phyloP scores from a whole-genome alignment of 2,113 vertebrate species.

The Neolamprologus devosi region DNA sequence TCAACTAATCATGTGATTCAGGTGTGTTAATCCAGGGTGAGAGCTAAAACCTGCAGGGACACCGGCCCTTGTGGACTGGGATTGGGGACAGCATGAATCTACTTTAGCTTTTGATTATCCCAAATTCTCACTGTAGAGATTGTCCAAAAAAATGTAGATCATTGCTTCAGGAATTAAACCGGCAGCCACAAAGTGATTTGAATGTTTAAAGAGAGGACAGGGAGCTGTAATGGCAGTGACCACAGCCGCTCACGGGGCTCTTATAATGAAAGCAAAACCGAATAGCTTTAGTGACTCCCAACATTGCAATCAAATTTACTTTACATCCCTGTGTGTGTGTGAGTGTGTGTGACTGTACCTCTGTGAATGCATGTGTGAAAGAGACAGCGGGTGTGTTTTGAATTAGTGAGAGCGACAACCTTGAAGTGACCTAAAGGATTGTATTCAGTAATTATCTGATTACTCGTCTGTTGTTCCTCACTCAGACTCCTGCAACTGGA shows the following conservation, averaged over 20 bases:
- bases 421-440: constrained; percentile 45
- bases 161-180: not conserved
- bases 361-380: not conserved
- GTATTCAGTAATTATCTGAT: constrained; percentile 63
- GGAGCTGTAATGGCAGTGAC: not conserved
- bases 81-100: not conserved
- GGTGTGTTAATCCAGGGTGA: no score
- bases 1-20: no score
- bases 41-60: no score
- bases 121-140: not conserved
- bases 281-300: not conserved
- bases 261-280: not conserved
- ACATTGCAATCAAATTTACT: not conserved
- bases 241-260: not conserved
- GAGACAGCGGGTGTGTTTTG: not conserved
- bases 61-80: no score
- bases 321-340: not conserved
- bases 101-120: not conserved
- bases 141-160: not conserved
- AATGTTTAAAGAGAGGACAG: not conserved
- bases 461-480: constrained; percentile 35
- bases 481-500: constrained; percentile 46
- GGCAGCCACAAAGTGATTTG: not conserved
- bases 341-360: not conserved
- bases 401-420: constrained; percentile 16